phyloP scores from a whole-genome alignment of 2,888 invertebrate genomes.

The Ariolimax columbianus region DNA sequence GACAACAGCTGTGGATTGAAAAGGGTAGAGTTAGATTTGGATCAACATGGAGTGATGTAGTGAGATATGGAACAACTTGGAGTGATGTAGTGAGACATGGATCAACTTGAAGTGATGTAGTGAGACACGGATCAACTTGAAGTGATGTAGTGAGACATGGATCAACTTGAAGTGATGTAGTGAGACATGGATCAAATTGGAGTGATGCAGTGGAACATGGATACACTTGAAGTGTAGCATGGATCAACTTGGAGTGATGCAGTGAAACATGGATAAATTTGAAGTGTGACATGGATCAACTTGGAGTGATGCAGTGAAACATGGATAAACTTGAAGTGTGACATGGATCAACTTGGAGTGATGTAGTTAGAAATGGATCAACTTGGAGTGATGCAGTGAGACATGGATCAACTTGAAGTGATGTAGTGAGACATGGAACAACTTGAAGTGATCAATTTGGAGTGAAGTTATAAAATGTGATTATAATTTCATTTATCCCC shows the following conservation, averaged over 20 bases:
- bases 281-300: neutral
- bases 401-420: no score
- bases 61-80: neutral
- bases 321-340: neutral
- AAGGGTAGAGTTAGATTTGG: neutral
- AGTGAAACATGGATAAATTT: neutral
- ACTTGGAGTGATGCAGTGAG: no score
- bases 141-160: neutral
- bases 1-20: conserved; percentile 86
- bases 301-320: neutral
- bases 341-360: no score
- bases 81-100: neutral
- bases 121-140: neutral
- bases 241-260: neutral
- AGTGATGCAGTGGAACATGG: neutral
- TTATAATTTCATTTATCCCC: no score
- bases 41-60: no score
- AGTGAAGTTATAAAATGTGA: no score
- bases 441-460: no score
- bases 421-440: no score
- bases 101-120: neutral
- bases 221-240: neutral
- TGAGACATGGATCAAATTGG: neutral
- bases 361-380: no score
- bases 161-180: neutral